These are phyloP conservation scores for Cataglyphis rosenhaueri DNA, from an alignment of 2,888 invertebrate species.

Conservation along the genomic window DNA sequence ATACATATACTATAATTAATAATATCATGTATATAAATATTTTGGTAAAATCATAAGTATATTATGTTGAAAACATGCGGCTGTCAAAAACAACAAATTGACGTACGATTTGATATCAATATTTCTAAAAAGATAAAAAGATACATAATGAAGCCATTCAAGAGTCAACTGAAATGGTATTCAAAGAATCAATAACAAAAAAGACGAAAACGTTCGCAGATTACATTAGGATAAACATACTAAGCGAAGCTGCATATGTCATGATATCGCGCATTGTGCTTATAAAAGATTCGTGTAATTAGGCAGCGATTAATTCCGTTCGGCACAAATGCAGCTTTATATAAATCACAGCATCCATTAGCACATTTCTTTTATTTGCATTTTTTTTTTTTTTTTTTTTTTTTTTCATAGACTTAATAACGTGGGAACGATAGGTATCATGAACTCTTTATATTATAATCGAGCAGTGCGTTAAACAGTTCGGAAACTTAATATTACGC, in stretches of 20 bases:
- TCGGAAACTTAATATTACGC: slow-evolving; percentile 46
- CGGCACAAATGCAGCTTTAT: slow-evolving; percentile 19
- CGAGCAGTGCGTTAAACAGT: slow-evolving; percentile 28
- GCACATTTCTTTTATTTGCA: background rate
- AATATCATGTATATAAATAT: slow-evolving; percentile 1
- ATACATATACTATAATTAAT: slow-evolving; percentile 12
- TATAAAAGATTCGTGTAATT: slow-evolving; percentile 51
- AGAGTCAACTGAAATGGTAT: background rate
- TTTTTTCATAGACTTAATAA: background rate
- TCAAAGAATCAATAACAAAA: background rate
- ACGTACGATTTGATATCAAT: background rate
- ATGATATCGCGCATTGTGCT: slow-evolving; percentile 26
- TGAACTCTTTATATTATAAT: slow-evolving; percentile 18
- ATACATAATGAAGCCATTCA: slow-evolving; percentile 32
- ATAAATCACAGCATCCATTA: slow-evolving; percentile 36
- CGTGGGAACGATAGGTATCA: slow-evolving; percentile 7
- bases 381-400: background rate
- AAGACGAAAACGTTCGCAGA: slow-evolving; percentile 12
- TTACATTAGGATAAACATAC: background rate
- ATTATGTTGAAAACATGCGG: slow-evolving; percentile 46
- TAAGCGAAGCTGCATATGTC: background rate
- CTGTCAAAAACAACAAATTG: background rate
- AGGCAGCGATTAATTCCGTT: slow-evolving; percentile 42
- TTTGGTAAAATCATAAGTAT: slow-evolving; percentile 40
- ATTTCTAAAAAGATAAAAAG: slow-evolving; percentile 37